Conservation (phyloP, 2,113 vertebrate species). For the Centrocercus urophasianus region DNA sequence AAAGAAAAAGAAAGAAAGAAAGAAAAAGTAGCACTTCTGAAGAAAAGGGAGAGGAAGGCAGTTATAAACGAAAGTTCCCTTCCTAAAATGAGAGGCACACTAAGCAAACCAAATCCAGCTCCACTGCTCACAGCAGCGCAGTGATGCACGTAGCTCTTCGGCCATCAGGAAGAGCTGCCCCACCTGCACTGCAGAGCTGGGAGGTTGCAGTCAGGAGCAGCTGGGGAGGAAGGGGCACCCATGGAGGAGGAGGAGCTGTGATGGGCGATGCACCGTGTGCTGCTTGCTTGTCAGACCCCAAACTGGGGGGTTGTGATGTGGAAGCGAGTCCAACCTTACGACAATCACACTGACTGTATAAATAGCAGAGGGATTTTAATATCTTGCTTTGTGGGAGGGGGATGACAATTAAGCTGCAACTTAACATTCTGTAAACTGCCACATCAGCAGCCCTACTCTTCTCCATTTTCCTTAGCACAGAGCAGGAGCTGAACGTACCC, state of each 20-base stretch:
- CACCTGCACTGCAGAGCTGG: too few species aligned
- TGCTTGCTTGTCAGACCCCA: background rate
- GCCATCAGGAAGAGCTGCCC: background rate
- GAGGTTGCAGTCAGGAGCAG: too few species aligned
- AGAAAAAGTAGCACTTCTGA: background rate
- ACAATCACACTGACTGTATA: background rate
- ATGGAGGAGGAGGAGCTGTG: background rate
- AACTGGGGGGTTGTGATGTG: background rate
- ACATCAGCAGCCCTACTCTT: background rate
- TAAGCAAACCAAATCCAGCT: background rate
- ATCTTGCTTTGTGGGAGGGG: background rate
- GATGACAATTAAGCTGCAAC: background rate
- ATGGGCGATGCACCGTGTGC: background rate
- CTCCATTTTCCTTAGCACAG: background rate
- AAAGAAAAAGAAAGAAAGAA: background rate
- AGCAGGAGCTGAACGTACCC: accelerated
- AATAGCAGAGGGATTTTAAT: background rate
- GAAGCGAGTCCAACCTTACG: background rate
- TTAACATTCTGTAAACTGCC: background rate
- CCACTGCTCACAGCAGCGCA: background rate
- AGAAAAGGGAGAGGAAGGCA: slow-evolving; percentile 1
- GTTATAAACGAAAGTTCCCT: background rate
- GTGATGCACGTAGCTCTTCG: background rate
- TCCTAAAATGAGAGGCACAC: background rate
- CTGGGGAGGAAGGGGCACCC: background rate